Base-by-base conservation (phyloP, 92 coral and sea anemone genomes). In the Porites evermanni region DNA sequence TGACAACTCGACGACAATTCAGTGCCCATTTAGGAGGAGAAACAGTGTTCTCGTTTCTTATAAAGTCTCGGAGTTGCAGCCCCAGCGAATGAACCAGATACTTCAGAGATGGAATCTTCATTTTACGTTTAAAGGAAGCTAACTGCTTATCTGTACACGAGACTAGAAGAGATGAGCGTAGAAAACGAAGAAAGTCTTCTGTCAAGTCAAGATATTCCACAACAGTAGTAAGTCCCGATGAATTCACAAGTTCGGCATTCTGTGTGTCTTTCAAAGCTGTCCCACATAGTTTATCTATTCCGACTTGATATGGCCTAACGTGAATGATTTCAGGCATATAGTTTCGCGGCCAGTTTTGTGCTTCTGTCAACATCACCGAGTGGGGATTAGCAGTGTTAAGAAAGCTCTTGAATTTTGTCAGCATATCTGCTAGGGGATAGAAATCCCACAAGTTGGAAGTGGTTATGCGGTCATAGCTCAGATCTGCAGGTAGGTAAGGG, bases 401-500 rank as follows among this genome's bases (percentile, higher is more conserved):
- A 66, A 66, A 52, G 14, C 66, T 84, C 12, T 79, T 88, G 56
- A 67, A 78, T 74, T 82, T 14, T 11, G 72, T 72, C 8, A 93
- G 81, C 29, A 93, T 77, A n/a, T 26, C 54, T 4, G 86, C 74
- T 19, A 91, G 84, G 16, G 86, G 79, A 47, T 78, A 80, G 67
- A 82, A 88, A 59, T 93, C 94, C 77, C 94, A 76, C 38, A 93
- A 61, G 86, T 93, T 93, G 24, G 97, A 91, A 32, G 94, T 88
- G 17, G 77, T 64, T 53, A 93, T 81, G 86, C 97, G 88, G 75
- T 94, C 94, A 80, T 83, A 93, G 19, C 26, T 78, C 12, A 73
- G 54, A 59, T 54, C 80, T 4, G 53, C 80, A 17, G 90, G 91
- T 10, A 93, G 82, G 64, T 24, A 82, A 4, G 75, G 67, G 8